Base-by-base conservation (phyloP, 2,888 invertebrate species). In the Pyrochroa serraticornis region DNA sequence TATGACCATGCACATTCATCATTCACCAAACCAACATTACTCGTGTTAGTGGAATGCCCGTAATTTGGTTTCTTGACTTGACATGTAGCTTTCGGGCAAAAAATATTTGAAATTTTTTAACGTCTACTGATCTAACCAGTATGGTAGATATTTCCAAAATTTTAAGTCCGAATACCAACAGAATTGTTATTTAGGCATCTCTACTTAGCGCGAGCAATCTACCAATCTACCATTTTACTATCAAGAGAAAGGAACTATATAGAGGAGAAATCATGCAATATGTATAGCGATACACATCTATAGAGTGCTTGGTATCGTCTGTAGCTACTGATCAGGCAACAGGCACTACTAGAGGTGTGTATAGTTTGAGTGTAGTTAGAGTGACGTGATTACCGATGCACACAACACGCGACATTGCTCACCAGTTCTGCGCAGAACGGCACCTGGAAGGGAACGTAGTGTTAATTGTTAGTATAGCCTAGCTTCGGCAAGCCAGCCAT, bases 351-450 rank as follows among this genome's bases (percentile, higher is more conserved):
- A 79, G 75, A 79, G 77, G 74, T 79, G 79, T 78, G 79, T 79
- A 78, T 75, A 71, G 66, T 65, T 53, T 69, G 63, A 71, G 77
- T 76, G 77, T 78, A 79, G 77, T 77, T 77, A 88, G 86, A 88
- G 88, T 89, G 88, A 87, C 85, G 88, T 89, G 89, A 89, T 84
- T 92, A 92, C 91, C 92, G 92, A 91, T 91, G 91, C 90, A 91
- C 90, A 91, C 90, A 91, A 91, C 90, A 91, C 91, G 91, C 91
- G 89, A 88, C 88, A 91, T 91, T 91, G 91, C 91, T 92, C 91
- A 92, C 91, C 91, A 91, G 88, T 88, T 90, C 90, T 87, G 91
- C 91, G 88, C 92, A 92, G 89, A 89, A 90, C 87, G 91, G 91
- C 88, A 91, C 91, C 92, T 92, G 91, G 83, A 81, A 81, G 80